Evolutionary conservation across 1,140 invertebrate genomes (phyloP).

Genomic region (Drosophila busckii): DNA sequence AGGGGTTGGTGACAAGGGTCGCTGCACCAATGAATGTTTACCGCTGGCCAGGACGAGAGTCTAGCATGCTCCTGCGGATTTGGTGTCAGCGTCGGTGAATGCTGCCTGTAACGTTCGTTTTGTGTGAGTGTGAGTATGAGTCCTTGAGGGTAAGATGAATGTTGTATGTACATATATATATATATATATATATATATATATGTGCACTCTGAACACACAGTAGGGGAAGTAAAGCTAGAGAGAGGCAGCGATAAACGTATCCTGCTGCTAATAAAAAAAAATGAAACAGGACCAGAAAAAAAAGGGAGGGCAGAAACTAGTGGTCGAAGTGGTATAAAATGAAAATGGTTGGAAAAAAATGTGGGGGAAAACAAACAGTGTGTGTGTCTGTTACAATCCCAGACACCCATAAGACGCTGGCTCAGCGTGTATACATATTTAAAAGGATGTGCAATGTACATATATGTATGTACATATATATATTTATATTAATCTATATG

Average conservation of each 20-base stretch:
- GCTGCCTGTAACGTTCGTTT: conserved; percentile 14
- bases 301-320: conserved; percentile 10
- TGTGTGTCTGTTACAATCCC: conserved; percentile 3
- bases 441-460: too few relatives aligned
- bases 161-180: too few relatives aligned
- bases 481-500: too few relatives aligned
- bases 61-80: neutral
- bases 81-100: conserved; percentile 1
- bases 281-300: conserved; percentile 1
- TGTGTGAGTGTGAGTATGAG: neutral
- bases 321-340: conserved; percentile 30
- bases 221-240: too few relatives aligned
- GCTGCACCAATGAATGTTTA: conserved; percentile 26
- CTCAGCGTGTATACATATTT: too few relatives aligned
- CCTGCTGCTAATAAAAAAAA: conserved; percentile 10
- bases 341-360: conserved; percentile 56
- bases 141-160: conserved; percentile 1
- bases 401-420: too few relatives aligned
- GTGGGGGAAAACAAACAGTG: conserved; percentile 21
- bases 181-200: neutral
- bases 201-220: conserved; percentile 13
- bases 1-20: conserved; percentile 25
- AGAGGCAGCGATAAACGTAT: conserved; percentile 29
- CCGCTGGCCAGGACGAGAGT: neutral
- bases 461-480: neutral